Conservation (phyloP, 2,888 invertebrate genomes). For the Heterodera filipjevi region DNA sequence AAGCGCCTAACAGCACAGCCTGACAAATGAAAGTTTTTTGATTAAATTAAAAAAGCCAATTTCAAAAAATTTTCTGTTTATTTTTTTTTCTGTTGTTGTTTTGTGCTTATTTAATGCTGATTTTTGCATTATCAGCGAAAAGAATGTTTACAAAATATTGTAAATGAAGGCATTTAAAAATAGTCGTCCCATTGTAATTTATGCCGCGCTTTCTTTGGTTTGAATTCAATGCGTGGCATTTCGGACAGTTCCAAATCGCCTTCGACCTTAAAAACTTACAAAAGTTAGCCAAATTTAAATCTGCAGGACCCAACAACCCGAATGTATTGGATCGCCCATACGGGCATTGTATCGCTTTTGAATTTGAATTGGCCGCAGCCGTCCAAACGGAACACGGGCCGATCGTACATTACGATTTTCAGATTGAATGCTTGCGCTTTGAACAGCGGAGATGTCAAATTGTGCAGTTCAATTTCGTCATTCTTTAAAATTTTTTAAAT, state of each 20-base stretch:
- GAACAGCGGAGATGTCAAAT: neutral
- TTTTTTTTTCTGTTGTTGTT: no score
- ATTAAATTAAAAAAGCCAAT: no score
- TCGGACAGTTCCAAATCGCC: neutral
- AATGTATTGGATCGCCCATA: constrained; percentile 26
- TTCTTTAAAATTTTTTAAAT: neutral
- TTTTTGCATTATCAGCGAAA: no score
- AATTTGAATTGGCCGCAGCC: neutral
- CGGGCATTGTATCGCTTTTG: neutral
- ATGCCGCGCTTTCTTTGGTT: neutral
- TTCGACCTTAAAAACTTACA: neutral
- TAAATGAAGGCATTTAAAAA: no score
- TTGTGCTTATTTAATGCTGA: no score
- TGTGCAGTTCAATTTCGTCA: neutral
- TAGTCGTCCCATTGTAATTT: no score
- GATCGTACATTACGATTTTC: neutral
- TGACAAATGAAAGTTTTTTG: no score
- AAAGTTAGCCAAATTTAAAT: neutral
- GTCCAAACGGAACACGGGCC: neutral
- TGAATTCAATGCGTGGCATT: neutral
- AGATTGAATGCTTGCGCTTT: neutral
- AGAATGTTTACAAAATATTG: no score
- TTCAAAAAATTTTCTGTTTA: no score
- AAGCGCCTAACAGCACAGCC: no score
- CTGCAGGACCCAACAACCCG: neutral